A percentile compares a stretch with the other conserved stretches of the same genome.
These are phyloP conservation scores for Magallana gigas DNA, from an alignment of 1,140 invertebrate genomes.

Conservation along the genomic window DNA sequence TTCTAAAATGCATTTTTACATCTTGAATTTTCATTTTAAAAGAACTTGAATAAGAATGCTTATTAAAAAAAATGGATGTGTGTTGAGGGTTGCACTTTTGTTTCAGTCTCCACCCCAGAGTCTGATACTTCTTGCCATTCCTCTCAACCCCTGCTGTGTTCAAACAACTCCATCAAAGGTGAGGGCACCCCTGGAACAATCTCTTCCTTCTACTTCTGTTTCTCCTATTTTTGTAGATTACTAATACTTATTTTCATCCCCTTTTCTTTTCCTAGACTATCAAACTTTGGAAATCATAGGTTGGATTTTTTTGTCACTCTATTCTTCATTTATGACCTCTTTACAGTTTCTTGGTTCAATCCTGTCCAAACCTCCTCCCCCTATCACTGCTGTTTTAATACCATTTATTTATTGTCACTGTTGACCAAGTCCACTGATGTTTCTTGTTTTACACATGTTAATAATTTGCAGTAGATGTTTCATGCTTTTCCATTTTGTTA, in stretches of 20 bases:
- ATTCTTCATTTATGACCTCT: neutral
- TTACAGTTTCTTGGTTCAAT: neutral
- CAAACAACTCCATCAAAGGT: neutral
- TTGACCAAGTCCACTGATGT: neutral
- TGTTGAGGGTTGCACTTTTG: neutral
- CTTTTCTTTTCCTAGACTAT: neutral
- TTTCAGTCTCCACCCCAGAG: slow-evolving; percentile 44
- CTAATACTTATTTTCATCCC: neutral
- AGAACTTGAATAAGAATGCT: no score
- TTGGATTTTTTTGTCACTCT: neutral
- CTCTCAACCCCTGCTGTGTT: neutral
- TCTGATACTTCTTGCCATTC: slow-evolving; percentile 19
- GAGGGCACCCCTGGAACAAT: neutral
- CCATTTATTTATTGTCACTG: neutral
- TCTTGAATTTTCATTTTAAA: no score
- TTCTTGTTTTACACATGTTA: neutral
- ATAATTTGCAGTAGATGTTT: neutral
- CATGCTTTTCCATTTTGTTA: neutral
- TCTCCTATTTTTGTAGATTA: neutral
- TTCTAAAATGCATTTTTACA: no score
- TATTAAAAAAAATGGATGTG: neutral
- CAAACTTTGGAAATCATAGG: neutral
- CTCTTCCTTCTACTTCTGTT: neutral
- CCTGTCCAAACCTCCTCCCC: neutral
- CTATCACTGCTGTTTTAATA: neutral